Evolutionary conservation across 2,113 vertebrate genomes (phyloP), one percentile per base, ranked within the genome.

Genomic region (Carassius carassius): DNA sequence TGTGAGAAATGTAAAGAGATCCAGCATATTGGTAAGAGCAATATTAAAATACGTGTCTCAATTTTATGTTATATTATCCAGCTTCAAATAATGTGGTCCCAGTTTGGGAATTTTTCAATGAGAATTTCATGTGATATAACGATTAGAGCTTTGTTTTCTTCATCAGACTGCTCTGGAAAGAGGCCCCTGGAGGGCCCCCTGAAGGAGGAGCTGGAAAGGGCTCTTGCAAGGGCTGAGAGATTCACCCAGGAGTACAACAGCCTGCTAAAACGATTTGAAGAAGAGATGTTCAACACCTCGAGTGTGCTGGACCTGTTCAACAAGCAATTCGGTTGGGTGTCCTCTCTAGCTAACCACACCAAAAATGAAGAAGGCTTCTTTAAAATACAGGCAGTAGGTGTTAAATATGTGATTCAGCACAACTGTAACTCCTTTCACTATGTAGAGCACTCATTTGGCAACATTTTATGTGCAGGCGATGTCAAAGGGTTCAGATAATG

Each of bases 1-100:
- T 98, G 97, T 41, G 92, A 95, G 47, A 97, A 97, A 87, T 98
- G 97, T 92, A 94, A 90, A 89, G 96, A 96, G 58, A 97, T 98
- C 90, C 92, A 97, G 88, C 91, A 93, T 0, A 88, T 97, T 3
- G 96, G 97, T 97, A 87, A 95, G 84, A 23, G 19, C 14, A 2
- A 47, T 47, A 47, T 3, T 47, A 12, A 47, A 47, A 47, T 44
- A 44, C 41, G 17, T 12, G 11, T 84, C 6, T 3, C 44, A 1
- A 37, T 85, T 72, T 82, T 8, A 14, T 62, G 9, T 5, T 21
- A 41, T 41, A n/a, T 41, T n/a, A 44, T n/a, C 35, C 17, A n/a
- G 32, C 65, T 41, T 1, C 12, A 5, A 63, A 29, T 14, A 63
- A 25, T 13, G 19, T 63, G 23, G 60, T 63, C 11, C 60, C n/a